Evolutionary conservation across 2,888 invertebrate species (phyloP), one percentile per base, ranked within the genome.

Genomic region (Coenonympha arcania): DNA sequence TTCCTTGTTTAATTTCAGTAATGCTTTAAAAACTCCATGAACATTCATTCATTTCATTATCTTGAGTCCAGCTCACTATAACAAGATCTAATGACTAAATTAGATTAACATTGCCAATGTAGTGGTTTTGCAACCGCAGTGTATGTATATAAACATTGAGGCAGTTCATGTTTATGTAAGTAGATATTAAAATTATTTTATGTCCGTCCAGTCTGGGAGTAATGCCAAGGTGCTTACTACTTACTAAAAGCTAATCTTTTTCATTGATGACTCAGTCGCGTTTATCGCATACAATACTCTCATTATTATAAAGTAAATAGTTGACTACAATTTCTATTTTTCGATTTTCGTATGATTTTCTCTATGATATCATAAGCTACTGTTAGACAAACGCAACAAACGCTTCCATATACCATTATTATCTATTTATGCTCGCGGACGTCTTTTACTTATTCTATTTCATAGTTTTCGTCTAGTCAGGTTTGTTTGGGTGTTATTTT

Each of bases 231-330:
- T 45, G n/a, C n/a, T n/a, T n/a, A n/a, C n/a, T n/a, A 49, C 36
- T 16, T 24, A 31, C 16, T 37, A 11, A 31, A 41, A 45, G 28
- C 40, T 20, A 49, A 42, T 45, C 45, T 55, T 58, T 51, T 53
- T 24, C 46, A 44, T 41, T 48, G 50, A 56, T 54, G 61, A 50
- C 33, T 55, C 56, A 57, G 48, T 60, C n/a, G n/a, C n/a, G n/a
- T 45, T 22, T 16, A 53, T 54, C 44, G 52, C 57, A 50, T 52
- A 57, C 50, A 52, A 33, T 42, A 30, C 42, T 31, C 28, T 45
- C 22, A 46, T 46, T 24, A 30, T 20, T 28, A n/a, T 13, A 5
- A 11, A 19, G n/a, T 36, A 6, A 36, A 11, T 33, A 16, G 8
- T n/a, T n/a, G n/a, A n/a, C n/a, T n/a, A n/a, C n/a, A n/a, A n/a